Evolutionary conservation across 2,888 invertebrate species (phyloP), one percentile per base, ranked within the genome.

Genomic region (Machimus rusticus): DNA sequence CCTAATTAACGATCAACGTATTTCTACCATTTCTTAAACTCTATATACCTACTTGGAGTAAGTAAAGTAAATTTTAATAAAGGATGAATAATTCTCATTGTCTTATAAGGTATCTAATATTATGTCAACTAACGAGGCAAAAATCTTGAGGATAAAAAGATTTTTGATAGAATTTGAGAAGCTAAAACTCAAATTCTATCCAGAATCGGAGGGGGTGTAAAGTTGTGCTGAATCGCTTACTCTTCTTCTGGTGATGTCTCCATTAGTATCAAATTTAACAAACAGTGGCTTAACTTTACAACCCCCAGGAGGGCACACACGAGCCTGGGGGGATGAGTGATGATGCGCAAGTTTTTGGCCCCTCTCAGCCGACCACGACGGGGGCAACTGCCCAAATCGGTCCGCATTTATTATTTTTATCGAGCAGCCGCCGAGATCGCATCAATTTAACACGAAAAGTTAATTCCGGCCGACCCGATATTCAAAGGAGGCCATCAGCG

Each of bases 371-470:
- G 19, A 66, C 66, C 66, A 28, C 66, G 37, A 19, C 77, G 23
- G 31, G 2, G 19, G 23, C 57, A 66, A 66, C 66, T 66, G 66
- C 28, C 46, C 43, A 43, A 81, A 55, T 81, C 46, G 55, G 14
- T 8, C 14, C 55, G 51, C 55, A 55, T 55, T 55, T 55, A 55
- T 81, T 81, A 81, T 55, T 55, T 81, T 55, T 55, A 81, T 81
- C 55, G 55, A 55, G 51, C 28, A 51, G 23, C 23, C 37, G 43
- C n/a, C 23, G 37, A 78, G 37, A 78, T 9, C 78, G 23, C 78
- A 78, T 55, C 81, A 34, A 39, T 81, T 55, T 31, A 81, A 81
- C 55, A 81, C 55, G 81, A 81, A 81, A 81, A 81, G 51, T 81
- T 81, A 81, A 81, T 81, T 81, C 81, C 31, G 34, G n/a, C 19